These are phyloP conservation scores for Pseudorectes ferrugineus DNA, from an alignment of 2,113 vertebrate genomes.

Conservation along the genomic window DNA sequence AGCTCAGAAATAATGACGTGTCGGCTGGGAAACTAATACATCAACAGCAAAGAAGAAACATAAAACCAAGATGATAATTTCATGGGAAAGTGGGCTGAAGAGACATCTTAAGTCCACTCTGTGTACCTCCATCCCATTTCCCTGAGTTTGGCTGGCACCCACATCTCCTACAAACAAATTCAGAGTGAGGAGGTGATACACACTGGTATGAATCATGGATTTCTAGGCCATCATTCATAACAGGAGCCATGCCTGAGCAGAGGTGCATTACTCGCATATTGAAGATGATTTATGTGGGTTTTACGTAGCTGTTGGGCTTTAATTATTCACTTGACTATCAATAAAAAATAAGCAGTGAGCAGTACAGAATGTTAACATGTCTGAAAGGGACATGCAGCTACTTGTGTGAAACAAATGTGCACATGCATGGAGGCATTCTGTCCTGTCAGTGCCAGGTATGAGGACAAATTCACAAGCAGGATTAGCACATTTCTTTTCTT, in stretches of 20 bases:
- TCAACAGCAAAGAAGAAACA: neutral
- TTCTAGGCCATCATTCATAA: conserved; percentile 59
- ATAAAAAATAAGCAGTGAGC: conserved; percentile 72
- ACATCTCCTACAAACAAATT: neutral
- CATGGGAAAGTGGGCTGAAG: neutral
- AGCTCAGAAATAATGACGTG: neutral
- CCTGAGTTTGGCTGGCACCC: neutral
- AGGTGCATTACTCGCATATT: conserved; percentile 32
- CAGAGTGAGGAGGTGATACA: neutral
- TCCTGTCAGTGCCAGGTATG: neutral
- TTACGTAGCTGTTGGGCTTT: conserved; percentile 65
- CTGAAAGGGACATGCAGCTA: conserved; percentile 15
- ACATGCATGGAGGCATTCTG: neutral
- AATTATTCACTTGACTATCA: conserved; percentile 80
- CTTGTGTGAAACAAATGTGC: neutral
- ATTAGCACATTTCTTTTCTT: conserved; percentile 40
- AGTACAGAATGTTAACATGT: conserved; percentile 41
- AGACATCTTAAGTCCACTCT: neutral
- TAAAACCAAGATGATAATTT: neutral
- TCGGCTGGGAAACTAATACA: neutral
- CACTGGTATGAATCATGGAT: conserved; percentile 36
- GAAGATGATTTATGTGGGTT: conserved; percentile 69
- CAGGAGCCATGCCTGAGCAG: conserved; percentile 33
- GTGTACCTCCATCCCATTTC: neutral
- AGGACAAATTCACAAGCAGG: conserved; percentile 43